Evolutionary conservation across 2,113 vertebrate genomes (phyloP).

Genomic region (Mixornis gularis): DNA sequence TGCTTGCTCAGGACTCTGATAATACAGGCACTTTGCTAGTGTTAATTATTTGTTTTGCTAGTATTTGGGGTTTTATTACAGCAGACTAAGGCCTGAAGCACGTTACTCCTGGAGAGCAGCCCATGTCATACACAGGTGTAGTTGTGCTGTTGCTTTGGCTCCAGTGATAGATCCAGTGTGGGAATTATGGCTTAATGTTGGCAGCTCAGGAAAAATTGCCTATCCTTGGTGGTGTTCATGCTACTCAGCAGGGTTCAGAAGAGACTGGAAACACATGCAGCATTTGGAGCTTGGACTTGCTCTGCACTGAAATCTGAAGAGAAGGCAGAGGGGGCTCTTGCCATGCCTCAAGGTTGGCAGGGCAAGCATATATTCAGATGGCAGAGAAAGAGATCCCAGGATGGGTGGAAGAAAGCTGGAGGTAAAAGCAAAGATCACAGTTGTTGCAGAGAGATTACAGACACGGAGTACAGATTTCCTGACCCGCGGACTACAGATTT

Average conservation of each 20-base stretch:
- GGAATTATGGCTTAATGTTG: background rate
- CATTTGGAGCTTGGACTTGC: background rate
- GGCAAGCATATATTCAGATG: background rate
- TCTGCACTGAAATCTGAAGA: background rate
- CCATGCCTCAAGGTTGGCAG: background rate
- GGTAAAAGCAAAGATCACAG: background rate
- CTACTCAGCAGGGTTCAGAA: background rate
- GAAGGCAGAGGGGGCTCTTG: background rate
- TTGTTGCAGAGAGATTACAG: background rate
- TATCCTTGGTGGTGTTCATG: background rate
- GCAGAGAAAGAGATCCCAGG: background rate
- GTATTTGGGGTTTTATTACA: background rate
- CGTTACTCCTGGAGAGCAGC: background rate
- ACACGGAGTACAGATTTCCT: background rate
- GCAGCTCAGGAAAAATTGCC: background rate
- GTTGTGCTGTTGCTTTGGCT: background rate
- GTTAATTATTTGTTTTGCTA: background rate
- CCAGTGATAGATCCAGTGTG: too few species aligned
- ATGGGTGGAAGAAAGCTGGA: background rate
- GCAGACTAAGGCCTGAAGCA: background rate
- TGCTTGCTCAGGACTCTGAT: background rate
- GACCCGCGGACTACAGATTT: background rate
- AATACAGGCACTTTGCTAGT: background rate
- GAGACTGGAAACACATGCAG: background rate
- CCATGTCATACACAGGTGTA: background rate